Conservation (phyloP, 2,113 vertebrate species). For the Sebastes schlegelii region DNA sequence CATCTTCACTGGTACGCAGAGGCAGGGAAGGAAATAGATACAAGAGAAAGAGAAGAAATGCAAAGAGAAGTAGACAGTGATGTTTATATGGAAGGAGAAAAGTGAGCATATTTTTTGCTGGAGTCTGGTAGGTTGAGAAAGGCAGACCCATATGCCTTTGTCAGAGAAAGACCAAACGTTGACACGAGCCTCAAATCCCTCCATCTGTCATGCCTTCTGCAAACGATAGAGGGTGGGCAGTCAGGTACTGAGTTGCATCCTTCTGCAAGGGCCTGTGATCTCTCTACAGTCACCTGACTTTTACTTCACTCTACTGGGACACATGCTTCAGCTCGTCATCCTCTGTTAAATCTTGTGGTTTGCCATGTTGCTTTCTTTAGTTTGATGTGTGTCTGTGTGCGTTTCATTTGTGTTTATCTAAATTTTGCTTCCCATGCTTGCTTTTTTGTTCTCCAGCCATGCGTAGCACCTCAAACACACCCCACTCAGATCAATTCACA, state of each 20-base stretch:
- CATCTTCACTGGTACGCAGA: slow-evolving; percentile 99
- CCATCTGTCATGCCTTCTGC: background rate
- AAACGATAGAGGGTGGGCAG: background rate
- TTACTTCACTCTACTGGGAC: slow-evolving; percentile 70
- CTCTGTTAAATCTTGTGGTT: slow-evolving; percentile 70
- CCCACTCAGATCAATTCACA: slow-evolving; percentile 48
- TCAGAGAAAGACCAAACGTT: background rate
- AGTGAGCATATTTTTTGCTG: background rate
- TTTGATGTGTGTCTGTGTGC: slow-evolving; percentile 46
- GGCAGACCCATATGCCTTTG: background rate
- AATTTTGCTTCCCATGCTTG: slow-evolving; percentile 74
- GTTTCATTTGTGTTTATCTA: slow-evolving; percentile 61
- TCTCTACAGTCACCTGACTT: slow-evolving; percentile 51
- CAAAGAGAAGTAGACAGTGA: slow-evolving; percentile 1
- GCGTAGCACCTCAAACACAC: slow-evolving; percentile 76
- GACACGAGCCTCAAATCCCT: slow-evolving; percentile 7
- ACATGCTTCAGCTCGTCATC: slow-evolving; percentile 74
- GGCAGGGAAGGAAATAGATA: slow-evolving; percentile 65
- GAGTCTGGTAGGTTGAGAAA: slow-evolving; percentile 12
- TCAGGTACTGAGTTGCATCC: slow-evolving; percentile 12
- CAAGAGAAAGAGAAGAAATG: slow-evolving; percentile 14
- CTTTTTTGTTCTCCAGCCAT: slow-evolving; percentile 68
- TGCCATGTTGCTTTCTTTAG: slow-evolving; percentile 62
- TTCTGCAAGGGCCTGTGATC: slow-evolving; percentile 19
- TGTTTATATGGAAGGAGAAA: slow-evolving; percentile 2